Conservation (phyloP, 30 jellyfish, hydroid and myxozoan genomes). For the Chironex yamaguchii region DNA sequence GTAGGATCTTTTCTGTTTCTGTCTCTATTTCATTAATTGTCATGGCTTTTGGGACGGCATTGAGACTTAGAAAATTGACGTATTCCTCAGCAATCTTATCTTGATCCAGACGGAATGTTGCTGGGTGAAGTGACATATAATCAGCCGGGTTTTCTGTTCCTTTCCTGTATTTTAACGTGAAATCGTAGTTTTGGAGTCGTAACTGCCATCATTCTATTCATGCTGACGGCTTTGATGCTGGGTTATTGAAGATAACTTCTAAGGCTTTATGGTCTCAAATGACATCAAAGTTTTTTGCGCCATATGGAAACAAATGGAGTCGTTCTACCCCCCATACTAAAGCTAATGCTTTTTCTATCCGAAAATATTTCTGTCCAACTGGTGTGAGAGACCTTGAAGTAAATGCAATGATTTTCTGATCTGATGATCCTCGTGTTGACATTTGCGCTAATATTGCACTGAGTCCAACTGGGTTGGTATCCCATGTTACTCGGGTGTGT, state of each 20-base stretch:
- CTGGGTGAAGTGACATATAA: conserved; percentile 35
- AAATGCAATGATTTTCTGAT: conserved; percentile 2
- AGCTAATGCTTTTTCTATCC: conserved; percentile 36
- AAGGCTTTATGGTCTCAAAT: background rate
- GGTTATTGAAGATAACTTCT: conserved; percentile 3
- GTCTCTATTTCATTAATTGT: conserved; percentile 18
- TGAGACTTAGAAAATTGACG: conserved; percentile 3
- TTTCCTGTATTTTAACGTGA: background rate
- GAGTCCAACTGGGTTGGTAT: conserved; percentile 14
- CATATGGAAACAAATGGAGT: conserved; percentile 2
- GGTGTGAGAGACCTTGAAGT: conserved; percentile 28
- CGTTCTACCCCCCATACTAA: conserved; percentile 19
- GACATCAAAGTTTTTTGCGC: background rate
- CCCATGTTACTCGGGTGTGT: background rate
- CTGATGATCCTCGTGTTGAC: background rate
- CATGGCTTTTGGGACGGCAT: conserved; percentile 65
- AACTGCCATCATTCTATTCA: conserved; percentile 5
- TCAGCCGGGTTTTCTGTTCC: conserved; percentile 2
- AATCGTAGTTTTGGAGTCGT: background rate
- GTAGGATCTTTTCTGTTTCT: conserved; percentile 37
- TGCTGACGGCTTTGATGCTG: conserved; percentile 3
- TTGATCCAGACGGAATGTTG: conserved; percentile 43
- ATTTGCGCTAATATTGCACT: conserved; percentile 44
- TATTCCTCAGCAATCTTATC: conserved; percentile 41
- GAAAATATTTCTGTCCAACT: conserved; percentile 30